phyloP scores from a whole-genome alignment of 2,797 vertebrate species.

The Myripristis murdjan region DNA sequence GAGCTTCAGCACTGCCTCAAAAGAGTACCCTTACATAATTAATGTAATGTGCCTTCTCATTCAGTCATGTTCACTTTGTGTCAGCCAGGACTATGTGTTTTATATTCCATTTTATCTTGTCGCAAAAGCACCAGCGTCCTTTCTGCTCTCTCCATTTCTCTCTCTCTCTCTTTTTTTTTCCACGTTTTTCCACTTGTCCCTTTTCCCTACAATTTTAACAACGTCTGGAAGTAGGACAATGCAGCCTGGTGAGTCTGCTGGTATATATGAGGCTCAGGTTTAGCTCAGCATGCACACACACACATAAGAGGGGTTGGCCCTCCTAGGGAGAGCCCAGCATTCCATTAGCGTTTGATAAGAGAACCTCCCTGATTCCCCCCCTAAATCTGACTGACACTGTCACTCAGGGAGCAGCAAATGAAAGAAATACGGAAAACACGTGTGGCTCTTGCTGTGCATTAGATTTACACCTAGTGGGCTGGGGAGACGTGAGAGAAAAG shows the following conservation, averaged over 20 bases:
- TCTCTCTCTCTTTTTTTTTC: conserved; percentile 10
- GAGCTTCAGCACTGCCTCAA: conserved; percentile 72
- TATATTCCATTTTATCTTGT: conserved; percentile 86
- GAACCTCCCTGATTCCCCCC: conserved; percentile 28
- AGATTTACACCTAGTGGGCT: conserved; percentile 61
- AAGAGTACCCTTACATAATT: conserved; percentile 85
- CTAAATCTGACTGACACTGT: conserved; percentile 44
- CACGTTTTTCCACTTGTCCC: conserved; percentile 23
- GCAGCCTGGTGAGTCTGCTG: conserved; percentile 27
- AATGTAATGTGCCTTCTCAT: conserved; percentile 85
- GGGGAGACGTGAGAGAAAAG: conserved; percentile 27
- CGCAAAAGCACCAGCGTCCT: conserved; percentile 59
- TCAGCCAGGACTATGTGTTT: conserved; percentile 79
- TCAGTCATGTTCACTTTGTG: conserved; percentile 82
- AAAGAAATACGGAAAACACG: conserved; percentile 45
- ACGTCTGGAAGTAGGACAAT: conserved; percentile 72
- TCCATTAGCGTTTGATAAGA: conserved; percentile 51
- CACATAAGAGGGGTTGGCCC: conserved; percentile 37
- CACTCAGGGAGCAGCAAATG: conserved; percentile 55
- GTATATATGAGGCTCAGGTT: conserved; percentile 56
- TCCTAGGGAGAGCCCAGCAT: conserved; percentile 25
- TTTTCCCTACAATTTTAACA: conserved; percentile 56
- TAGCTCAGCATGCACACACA: conserved; percentile 32
- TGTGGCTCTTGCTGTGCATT: conserved; percentile 50
- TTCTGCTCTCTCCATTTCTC: conserved; percentile 38